A percentile compares a stretch with the other conserved stretches of the same genome.
Conservation (phyloP, 1,140 invertebrate genomes). For the Sinonovacula constricta region DNA sequence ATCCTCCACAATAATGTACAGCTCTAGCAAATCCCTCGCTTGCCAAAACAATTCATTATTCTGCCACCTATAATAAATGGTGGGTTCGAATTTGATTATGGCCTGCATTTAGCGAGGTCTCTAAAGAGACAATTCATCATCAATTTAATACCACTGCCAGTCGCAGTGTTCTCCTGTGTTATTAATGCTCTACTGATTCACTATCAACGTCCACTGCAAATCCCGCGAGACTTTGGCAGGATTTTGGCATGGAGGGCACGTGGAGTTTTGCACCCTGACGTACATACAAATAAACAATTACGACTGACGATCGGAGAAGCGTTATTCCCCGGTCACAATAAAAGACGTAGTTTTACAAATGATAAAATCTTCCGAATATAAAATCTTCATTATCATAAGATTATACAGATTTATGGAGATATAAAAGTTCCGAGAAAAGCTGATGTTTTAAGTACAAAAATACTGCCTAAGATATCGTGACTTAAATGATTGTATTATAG, state of each 20-base stretch:
- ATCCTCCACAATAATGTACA: conserved; percentile 25
- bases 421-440: too few relatives aligned
- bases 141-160: conserved; percentile 63
- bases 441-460: too few relatives aligned
- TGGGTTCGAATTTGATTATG: conserved; percentile 65
- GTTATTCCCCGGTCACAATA: background rate
- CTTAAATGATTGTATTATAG: too few relatives aligned
- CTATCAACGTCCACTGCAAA: conserved; percentile 51
- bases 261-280: conserved; percentile 23
- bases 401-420: too few relatives aligned
- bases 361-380: background rate
- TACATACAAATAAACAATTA: conserved; percentile 55
- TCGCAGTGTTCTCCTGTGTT: conserved; percentile 57
- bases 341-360: background rate
- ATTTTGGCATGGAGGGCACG: conserved; percentile 49
- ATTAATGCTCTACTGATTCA: conserved; percentile 60
- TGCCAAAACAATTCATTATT: conserved; percentile 61
- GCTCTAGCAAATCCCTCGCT: conserved; percentile 27
- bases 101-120: conserved; percentile 61
- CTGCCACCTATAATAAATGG: conserved; percentile 59
- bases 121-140: conserved; percentile 62
- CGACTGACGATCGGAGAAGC: background rate
- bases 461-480: too few relatives aligned
- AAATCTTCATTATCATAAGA: too few relatives aligned
- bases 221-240: conserved; percentile 44